These are phyloP conservation scores for Metaphire vulgaris DNA, from an alignment of 1,140 invertebrate genomes.

Conservation along the genomic window DNA sequence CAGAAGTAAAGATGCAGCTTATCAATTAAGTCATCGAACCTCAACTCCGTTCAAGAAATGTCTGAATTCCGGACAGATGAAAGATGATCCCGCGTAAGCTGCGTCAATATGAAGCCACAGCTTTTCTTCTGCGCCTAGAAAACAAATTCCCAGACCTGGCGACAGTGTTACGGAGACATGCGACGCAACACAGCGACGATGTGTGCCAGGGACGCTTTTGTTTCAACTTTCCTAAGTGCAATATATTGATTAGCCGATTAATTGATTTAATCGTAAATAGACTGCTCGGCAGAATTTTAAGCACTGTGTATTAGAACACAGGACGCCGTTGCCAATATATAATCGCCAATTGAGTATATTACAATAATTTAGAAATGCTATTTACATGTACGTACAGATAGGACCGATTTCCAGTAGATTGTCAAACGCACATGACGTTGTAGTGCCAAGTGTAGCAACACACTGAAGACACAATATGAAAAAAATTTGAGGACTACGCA, in stretches of 20 bases:
- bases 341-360: neutral
- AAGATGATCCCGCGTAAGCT: conserved; percentile 79
- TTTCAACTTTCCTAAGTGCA: neutral
- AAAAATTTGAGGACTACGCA: too few species aligned
- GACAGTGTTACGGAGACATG: neutral
- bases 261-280: neutral
- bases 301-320: neutral
- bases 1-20: too few species aligned
- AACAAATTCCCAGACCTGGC: conserved; percentile 8
- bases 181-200: neutral
- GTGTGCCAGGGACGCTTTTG: neutral
- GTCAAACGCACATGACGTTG: conserved; percentile 82
- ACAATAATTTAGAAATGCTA: conserved; percentile 15
- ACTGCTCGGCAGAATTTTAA: neutral
- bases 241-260: too few species aligned
- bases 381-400: conserved; percentile 56
- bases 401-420: conserved; percentile 75
- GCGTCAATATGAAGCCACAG: conserved; percentile 91
- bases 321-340: too few species aligned
- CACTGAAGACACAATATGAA: conserved; percentile 62
- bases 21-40: too few species aligned
- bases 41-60: conserved; percentile 81
- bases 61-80: conserved; percentile 89
- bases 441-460: conserved; percentile 85
- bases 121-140: conserved; percentile 61